A percentile compares a stretch with the other conserved stretches of the same genome.
Evolutionary conservation across 2,888 invertebrate genomes (phyloP).

Genomic region (Acrobasis suavella): DNA sequence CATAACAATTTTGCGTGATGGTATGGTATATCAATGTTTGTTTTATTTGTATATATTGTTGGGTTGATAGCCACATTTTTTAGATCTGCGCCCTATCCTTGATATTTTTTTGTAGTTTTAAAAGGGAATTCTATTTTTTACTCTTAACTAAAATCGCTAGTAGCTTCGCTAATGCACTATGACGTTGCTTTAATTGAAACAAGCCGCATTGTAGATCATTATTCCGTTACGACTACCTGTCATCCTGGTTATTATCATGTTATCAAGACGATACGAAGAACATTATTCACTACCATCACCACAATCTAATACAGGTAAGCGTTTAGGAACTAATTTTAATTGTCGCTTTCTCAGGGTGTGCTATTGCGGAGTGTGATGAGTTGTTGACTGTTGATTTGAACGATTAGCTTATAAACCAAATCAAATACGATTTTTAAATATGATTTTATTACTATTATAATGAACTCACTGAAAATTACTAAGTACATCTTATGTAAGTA

Average conservation of each 20-base stretch:
- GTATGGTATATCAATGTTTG: too few species aligned
- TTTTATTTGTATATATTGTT: too few species aligned
- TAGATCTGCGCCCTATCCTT: too few species aligned
- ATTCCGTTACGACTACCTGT: conserved; percentile 42
- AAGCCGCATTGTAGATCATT: conserved; percentile 41
- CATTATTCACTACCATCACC: conserved; percentile 49
- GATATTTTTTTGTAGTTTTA: too few species aligned
- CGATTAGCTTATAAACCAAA: too few species aligned
- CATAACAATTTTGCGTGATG: too few species aligned
- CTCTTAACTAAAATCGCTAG: neutral
- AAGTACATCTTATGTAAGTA: too few species aligned
- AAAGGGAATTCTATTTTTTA: too few species aligned
- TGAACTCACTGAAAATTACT: too few species aligned
- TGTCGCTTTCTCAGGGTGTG: neutral
- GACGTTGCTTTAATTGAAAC: conserved; percentile 44
- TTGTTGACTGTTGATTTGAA: too few species aligned
- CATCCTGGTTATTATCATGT: conserved; percentile 43
- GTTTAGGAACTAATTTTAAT: neutral
- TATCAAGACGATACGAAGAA: conserved; percentile 30
- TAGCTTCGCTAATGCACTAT: conserved; percentile 20
- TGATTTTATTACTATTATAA: neutral
- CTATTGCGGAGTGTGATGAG: neutral
- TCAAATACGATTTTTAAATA: too few species aligned
- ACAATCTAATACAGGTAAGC: conserved; percentile 33
- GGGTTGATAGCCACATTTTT: too few species aligned